phyloP scores from a whole-genome alignment of 2,797 vertebrate genomes.

The Clarias pachynema region DNA sequence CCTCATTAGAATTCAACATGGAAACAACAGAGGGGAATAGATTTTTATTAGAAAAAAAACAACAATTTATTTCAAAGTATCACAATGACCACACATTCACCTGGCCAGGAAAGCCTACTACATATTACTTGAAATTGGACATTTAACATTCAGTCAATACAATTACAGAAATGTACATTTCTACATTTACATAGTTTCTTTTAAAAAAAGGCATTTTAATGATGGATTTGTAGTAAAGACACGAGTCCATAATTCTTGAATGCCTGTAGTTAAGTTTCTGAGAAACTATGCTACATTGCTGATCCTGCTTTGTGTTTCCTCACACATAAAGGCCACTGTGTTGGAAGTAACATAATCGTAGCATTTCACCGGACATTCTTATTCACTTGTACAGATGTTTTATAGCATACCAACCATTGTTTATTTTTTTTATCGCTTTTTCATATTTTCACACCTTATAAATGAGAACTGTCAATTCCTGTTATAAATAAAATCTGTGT shows the following conservation, averaged over 20 bases:
- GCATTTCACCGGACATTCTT: neutral
- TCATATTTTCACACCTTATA: neutral
- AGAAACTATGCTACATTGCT: slow-evolving; percentile 30
- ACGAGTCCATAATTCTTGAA: slow-evolving; percentile 8
- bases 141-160: slow-evolving; percentile 87
- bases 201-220: slow-evolving; percentile 50
- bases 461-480: neutral
- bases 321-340: slow-evolving; percentile 32
- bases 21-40: slow-evolving; percentile 5
- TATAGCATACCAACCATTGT: neutral
- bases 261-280: slow-evolving; percentile 8
- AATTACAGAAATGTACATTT: slow-evolving; percentile 84
- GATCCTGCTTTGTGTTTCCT: slow-evolving; percentile 32
- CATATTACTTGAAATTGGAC: slow-evolving; percentile 82
- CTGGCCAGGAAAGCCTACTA: slow-evolving; percentile 89
- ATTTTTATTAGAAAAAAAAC: slow-evolving; percentile 36
- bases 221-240: slow-evolving; percentile 21
- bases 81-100: slow-evolving; percentile 91
- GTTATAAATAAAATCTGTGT: neutral
- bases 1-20: neutral
- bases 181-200: slow-evolving; percentile 72
- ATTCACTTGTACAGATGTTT: neutral
- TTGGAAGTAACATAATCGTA: slow-evolving; percentile 16
- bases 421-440: neutral
- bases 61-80: slow-evolving; percentile 69